Percentiles rank a stretch among this genome's conserved stretches.
Conservation (phyloP, 2,797 vertebrate species). For the Pseudotriccus pelzelni region DNA sequence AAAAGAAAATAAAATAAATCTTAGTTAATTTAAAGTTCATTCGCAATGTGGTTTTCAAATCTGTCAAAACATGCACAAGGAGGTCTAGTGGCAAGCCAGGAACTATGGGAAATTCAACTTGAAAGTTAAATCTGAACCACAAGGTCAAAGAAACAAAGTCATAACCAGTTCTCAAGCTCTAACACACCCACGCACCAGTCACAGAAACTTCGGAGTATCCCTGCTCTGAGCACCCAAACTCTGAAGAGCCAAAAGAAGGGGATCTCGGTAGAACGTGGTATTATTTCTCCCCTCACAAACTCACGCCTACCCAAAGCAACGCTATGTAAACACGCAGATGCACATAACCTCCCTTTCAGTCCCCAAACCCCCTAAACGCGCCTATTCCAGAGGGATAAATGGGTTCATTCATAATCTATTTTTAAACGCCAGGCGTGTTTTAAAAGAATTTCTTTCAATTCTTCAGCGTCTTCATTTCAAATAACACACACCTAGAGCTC, state of each 20-base stretch:
- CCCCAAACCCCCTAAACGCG: conserved; percentile 13
- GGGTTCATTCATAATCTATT: conserved; percentile 57
- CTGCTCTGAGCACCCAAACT: background rate
- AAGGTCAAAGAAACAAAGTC: conserved; percentile 72
- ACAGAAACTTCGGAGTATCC: background rate
- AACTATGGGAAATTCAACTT: conserved; percentile 67
- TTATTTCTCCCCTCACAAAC: background rate
- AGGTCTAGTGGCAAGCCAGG: conserved; percentile 41
- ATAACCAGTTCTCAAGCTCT: conserved; percentile 58
- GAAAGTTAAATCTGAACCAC: conserved; percentile 65
- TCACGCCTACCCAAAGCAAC: background rate
- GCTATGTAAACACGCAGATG: background rate
- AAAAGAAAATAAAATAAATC: conserved; percentile 11
- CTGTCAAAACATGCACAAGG: conserved; percentile 56
- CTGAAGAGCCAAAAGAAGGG: background rate
- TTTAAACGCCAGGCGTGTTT: conserved; percentile 33
- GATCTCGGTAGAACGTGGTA: background rate
- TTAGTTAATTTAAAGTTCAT: conserved; percentile 24
- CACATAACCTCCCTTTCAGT: conserved; percentile 49
- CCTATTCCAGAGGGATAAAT: conserved; percentile 43
- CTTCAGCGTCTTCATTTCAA: conserved; percentile 15
- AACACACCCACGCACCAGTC: conserved; percentile 49
- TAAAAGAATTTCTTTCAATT: conserved; percentile 40
- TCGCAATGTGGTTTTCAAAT: conserved; percentile 41
- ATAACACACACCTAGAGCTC: background rate